Evolutionary conservation across 2,888 invertebrate genomes (phyloP), one percentile per base, ranked within the genome.

Genomic region (Boloria selene): DNA sequence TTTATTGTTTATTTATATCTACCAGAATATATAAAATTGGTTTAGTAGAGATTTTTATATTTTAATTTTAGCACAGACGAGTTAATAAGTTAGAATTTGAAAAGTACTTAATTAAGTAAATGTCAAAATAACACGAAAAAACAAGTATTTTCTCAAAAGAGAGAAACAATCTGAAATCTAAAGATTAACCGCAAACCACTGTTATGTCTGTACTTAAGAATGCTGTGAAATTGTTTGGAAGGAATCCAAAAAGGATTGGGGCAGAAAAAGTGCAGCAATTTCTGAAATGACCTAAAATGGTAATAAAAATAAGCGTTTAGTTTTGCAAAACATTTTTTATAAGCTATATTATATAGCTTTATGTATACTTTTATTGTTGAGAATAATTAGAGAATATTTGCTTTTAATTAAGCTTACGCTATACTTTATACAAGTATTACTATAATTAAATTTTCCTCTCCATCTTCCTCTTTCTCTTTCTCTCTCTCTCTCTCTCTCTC

Each of bases 201-300:
- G 61, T 66, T 70, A 70, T 68, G 62, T 64, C 61, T 60, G 70
- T 70, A 49, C 68, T 70, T 65, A 68, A 70, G 65, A 52, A 65
- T 65, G 63, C 49, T 54, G 65, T 64, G 68, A 65, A 68, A 70
- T 70, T 68, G 70, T 70, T 68, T 70, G 70, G 70, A 70, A 66
- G 13, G 54, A 61, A 59, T 70, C 70, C 70, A 70, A 70, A 68
- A 66, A 64, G 70, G 62, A 70, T 68, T 65, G 67, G 13, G 62
- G 55, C 44, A 63, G 61, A 64, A 68, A 63, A 65, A 64, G 61
- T 64, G 56, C 18, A 51, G 61, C 68, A 61, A 68, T 70, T 49
- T 63, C 44, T 17, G 45, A 61, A 70, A 68, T 68, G 60, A 68
- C 52, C 56, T 53, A 45, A 70, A 64, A 52, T 53, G 52, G 50